These are phyloP conservation scores for Stratiomys singularior DNA, from an alignment of 2,888 invertebrate genomes.

Conservation along the genomic window DNA sequence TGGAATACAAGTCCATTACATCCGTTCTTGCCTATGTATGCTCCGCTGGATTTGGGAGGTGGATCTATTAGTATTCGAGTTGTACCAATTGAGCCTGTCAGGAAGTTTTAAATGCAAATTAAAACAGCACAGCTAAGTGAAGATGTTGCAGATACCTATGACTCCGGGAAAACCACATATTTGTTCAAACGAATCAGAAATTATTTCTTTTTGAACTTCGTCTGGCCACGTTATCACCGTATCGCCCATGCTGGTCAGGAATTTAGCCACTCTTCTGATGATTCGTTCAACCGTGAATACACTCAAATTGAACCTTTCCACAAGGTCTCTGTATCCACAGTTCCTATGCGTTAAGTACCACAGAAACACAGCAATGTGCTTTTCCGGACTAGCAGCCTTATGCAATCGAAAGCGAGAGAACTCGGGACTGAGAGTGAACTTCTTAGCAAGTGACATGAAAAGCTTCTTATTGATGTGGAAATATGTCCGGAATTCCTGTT, in stretches of 20 bases:
- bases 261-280: background rate
- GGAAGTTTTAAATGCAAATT: background rate
- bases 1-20: background rate
- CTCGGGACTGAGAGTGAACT: background rate
- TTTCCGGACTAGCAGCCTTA: background rate
- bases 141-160: background rate
- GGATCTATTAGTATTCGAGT: background rate
- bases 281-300: background rate
- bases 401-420: background rate
- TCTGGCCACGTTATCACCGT: background rate
- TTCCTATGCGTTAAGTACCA: background rate
- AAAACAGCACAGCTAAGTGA: background rate
- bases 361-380: conserved; percentile 11
- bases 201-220: background rate
- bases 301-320: background rate
- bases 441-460: background rate
- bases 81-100: background rate
- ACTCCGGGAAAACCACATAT: background rate
- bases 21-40: background rate
- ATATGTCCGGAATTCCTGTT: background rate
- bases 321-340: background rate
- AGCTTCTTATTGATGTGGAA: background rate
- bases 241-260: background rate
- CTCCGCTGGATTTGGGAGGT: background rate
- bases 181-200: background rate